Base-by-base conservation (phyloP, 2,113 vertebrate genomes). In the Tapirus terrestris region DNA sequence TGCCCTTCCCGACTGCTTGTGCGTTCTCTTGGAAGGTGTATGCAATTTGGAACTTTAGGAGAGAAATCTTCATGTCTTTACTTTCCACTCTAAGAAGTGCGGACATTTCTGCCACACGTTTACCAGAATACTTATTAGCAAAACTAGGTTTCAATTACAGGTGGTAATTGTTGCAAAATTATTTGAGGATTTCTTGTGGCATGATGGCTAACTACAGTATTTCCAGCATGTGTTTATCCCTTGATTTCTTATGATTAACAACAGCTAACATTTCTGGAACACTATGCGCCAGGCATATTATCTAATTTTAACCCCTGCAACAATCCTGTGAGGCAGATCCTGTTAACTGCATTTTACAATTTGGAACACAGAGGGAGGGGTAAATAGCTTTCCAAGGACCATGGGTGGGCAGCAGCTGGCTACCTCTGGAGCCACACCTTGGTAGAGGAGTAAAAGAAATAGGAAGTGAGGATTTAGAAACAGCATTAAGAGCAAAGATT, bases 131-230 rank as follows among this genome's bases (percentile, higher is more conserved):
- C 75, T 76, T 94, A 65, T 93, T 90, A 72, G 84, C 83, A 68
- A 88, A 91, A 84, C 27, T 31, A 36, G 56, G 87, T 84, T 96
- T 96, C 68, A 67, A 87, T 93, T 76, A 94, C 91, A 92, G 90
- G 92, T 93, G 80, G 83, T 96, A 61, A 95, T 97, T 63, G 85
- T 53, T 86, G 91, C 89, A 82, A 89, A 68, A 83, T 94, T 80
- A 87, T 61, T 63, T 31, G 73, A 97, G 82, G 81, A 17, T 84
- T 97, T 94, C 87, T 87, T 43, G 58, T 86, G 96, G 79, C 60
- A 12, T 29, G 51, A 56, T 48, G 36, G 93, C 83, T 76, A 81
- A 89, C 83, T 95, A 93, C 81, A 84, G 93, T 83, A 92, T 91
- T 73, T 87, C 33, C 60, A 93, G 96, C 77, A 56, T 94, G 91